These are phyloP conservation scores for Sciurus niger DNA, from an alignment of 2,113 vertebrate species.

Conservation along the genomic window DNA sequence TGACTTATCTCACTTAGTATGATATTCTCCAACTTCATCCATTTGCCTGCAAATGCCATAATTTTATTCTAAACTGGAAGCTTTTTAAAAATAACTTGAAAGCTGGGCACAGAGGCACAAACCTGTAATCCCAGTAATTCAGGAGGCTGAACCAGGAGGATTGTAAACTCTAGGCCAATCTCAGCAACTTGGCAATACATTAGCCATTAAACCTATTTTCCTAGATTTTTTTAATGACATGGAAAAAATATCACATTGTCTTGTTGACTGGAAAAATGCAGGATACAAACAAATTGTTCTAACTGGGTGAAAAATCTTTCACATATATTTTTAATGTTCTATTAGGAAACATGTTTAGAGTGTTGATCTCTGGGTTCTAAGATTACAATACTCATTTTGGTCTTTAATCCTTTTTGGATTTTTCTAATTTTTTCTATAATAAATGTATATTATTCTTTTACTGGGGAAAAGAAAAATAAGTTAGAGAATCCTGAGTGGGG, in stretches of 20 bases:
- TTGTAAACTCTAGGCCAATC: background rate
- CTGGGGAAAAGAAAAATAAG: background rate
- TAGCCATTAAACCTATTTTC: background rate
- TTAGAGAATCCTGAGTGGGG: background rate
- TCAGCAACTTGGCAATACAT: background rate
- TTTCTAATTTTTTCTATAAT: slow-evolving; percentile 25
- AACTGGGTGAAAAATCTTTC: background rate
- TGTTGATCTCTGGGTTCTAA: slow-evolving; percentile 24
- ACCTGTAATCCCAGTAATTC: too few species aligned
- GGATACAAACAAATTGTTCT: background rate
- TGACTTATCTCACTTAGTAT: too few species aligned
- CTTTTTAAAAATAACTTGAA: too few species aligned
- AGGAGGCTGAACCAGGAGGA: too few species aligned
- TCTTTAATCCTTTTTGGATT: background rate
- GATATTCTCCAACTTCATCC: too few species aligned
- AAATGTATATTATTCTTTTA: background rate
- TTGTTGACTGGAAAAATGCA: background rate
- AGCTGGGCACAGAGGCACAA: too few species aligned
- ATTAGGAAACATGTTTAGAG: background rate
- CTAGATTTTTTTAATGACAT: slow-evolving; percentile 32
- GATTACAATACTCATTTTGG: background rate
- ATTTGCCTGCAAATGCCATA: too few species aligned
- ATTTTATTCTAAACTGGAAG: background rate
- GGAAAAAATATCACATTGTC: background rate
- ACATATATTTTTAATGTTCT: background rate